Evolutionary conservation across 2,113 vertebrate genomes (phyloP).

Genomic region (Trachemys scripta): DNA sequence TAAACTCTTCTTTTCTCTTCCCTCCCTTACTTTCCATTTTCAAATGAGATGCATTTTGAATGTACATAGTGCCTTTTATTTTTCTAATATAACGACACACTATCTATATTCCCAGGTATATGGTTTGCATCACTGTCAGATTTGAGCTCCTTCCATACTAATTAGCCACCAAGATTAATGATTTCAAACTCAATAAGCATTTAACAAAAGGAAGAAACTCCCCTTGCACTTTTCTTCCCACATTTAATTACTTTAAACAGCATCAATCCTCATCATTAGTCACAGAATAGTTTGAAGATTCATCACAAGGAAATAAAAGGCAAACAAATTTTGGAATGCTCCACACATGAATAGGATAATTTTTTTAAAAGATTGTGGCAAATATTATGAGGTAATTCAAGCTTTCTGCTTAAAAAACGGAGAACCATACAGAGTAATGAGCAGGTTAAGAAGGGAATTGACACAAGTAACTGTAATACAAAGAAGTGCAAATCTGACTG

Average conservation of each 20-base stretch:
- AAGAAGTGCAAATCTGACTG: not conserved
- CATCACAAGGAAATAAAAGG: not conserved
- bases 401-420: not conserved
- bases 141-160: not conserved
- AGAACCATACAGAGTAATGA: not conserved
- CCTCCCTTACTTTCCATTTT: not conserved
- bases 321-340: not conserved
- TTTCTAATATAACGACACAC: not conserved
- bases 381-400: not conserved
- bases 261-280: not conserved
- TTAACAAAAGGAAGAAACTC: slow-evolving; percentile 22
- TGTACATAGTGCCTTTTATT: not conserved
- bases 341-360: not conserved
- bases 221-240: not conserved
- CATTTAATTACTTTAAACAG: not conserved
- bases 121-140: not conserved
- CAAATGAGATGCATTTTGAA: not conserved
- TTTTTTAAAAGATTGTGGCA: not conserved
- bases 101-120: not conserved
- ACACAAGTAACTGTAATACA: not conserved
- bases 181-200: not conserved
- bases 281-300: not conserved
- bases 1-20: not conserved
- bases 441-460: not conserved
- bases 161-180: not conserved